Base-by-base conservation (phyloP, 2,888 invertebrate genomes). In the Autographa gamma region DNA sequence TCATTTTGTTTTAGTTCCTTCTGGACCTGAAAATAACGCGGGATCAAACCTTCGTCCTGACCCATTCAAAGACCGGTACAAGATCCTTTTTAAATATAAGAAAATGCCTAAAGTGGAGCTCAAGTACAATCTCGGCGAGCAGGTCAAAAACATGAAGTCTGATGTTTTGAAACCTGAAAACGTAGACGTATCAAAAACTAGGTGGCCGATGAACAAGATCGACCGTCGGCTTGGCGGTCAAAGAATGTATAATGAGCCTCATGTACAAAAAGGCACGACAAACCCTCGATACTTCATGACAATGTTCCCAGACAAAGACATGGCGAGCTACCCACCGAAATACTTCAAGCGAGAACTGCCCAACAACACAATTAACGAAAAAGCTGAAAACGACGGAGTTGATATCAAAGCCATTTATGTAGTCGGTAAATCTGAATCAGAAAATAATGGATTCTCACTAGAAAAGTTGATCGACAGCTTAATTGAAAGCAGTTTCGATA, bases 51-150 rank as follows among this genome's bases (percentile, higher is more conserved):
- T 85, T 38, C 85, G 86, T 16, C 86, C 89, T 34, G 91, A 91
- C 63, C 84, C 90, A 2, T 90, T 93, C 52, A 92, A 89, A 78
- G 91, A 93, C 18, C 87, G 88, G 77, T 92, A 90, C 60, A 91
- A 86, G 64, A 81, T 88, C 56, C 71, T 92, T 13, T 88, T 89
- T 2, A 93, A 92, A 84, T 89, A 90, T 68, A 92, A 88, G 70
- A 91, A 88, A 79, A 73, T 87, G 66, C 93, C 94, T 14, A 91
- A 90, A 81, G 83, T 93, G 7, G 88, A 93, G 78, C 77, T 94
- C n/a, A 89, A 85, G 71, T 93, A 94, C 60, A 92, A 92, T 71
- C 82, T 93, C 48, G 85, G 91, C 48, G 93, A 95, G 71, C 92
- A 93, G 77, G 89, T 93, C 0, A 94, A 90, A 74, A 90, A 93